A percentile compares a stretch with the other conserved stretches of the same genome.
Evolutionary conservation across 1,140 invertebrate species (phyloP).

Genomic region (Nasonia giraulti): DNA sequence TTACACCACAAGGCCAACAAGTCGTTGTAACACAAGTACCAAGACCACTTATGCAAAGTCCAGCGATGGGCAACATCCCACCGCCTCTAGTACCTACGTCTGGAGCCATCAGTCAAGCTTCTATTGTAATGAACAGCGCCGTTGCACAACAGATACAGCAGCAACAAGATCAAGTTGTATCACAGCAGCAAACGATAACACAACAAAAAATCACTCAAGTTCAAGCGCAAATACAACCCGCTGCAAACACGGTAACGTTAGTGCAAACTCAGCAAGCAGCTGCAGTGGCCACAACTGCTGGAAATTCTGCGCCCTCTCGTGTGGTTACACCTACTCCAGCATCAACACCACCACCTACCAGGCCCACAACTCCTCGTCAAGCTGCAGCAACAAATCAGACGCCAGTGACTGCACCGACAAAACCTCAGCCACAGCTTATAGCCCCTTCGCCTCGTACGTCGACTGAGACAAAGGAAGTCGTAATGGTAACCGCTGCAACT

Average conservation of each 20-base stretch:
- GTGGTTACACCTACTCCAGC: constrained; percentile 69
- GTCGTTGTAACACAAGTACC: constrained; percentile 69
- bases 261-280: constrained; percentile 59
- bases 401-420: background rate
- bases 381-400: constrained; percentile 29
- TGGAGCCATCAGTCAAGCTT: constrained; percentile 70
- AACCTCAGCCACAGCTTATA: constrained; percentile 56
- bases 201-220: background rate
- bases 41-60: constrained; percentile 74
- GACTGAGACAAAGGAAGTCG: constrained; percentile 58
- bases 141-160: constrained; percentile 60
- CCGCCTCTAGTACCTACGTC: constrained; percentile 71
- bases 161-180: constrained; percentile 25
- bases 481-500: constrained; percentile 65
- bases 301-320: constrained; percentile 67
- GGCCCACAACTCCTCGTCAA: constrained; percentile 70
- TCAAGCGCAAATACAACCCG: background rate
- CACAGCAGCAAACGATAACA: background rate
- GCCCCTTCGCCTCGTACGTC: constrained; percentile 22
- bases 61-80: constrained; percentile 71
- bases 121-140: constrained; percentile 70
- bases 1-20: constrained; percentile 81
- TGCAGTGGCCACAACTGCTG: constrained; percentile 50
- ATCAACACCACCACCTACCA: constrained; percentile 70
- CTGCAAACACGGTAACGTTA: constrained; percentile 59